These are phyloP conservation scores for Halcyon chelicuti DNA, from an alignment of 2,797 vertebrate species.

Conservation along the genomic window DNA sequence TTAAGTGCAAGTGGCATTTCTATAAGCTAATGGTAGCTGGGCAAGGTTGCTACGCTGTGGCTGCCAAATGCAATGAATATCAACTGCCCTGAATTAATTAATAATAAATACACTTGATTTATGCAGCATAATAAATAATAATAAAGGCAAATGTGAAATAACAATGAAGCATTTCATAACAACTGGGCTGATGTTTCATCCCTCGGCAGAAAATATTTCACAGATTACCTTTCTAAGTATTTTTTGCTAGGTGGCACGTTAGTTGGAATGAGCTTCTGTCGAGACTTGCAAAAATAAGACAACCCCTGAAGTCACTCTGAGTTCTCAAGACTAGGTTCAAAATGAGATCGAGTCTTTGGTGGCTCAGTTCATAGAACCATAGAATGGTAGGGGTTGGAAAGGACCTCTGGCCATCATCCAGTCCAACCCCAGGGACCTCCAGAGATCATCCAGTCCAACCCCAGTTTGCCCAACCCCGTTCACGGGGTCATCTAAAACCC, in stretches of 20 bases:
- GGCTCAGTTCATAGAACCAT: not conserved
- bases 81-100: not conserved
- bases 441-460: too few relatives aligned
- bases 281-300: not conserved
- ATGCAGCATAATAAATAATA: not conserved
- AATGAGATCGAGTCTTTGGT: not conserved
- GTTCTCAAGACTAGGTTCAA: not conserved
- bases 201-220: not conserved
- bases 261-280: not conserved
- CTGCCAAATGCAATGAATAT: not conserved
- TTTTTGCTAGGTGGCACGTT: not conserved
- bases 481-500: not conserved
- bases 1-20: not conserved
- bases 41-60: not conserved
- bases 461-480: not conserved
- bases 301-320: not conserved
- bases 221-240: not conserved
- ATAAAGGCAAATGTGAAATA: not conserved
- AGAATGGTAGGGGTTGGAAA: too few relatives aligned
- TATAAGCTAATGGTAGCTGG: not conserved
- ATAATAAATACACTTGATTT: not conserved
- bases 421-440: too few relatives aligned
- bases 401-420: too few relatives aligned
- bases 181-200: not conserved
- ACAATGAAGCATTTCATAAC: not conserved